Conservation (phyloP, 2,113 vertebrate genomes). For the Heterocephalus glaber region DNA sequence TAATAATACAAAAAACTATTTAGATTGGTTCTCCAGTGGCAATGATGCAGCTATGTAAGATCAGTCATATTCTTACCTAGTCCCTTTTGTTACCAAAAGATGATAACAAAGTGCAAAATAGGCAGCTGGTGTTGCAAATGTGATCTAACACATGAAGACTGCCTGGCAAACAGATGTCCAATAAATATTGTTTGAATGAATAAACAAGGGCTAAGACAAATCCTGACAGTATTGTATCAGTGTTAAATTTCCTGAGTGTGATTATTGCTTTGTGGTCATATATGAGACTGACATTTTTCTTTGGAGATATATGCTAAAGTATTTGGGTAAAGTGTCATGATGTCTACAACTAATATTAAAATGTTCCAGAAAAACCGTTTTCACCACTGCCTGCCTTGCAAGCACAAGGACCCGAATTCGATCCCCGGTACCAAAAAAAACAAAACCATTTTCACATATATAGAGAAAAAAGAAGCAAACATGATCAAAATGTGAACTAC, state of each 20-base stretch:
- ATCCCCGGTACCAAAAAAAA: no score
- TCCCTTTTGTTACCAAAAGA: not conserved
- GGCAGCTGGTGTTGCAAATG: not conserved
- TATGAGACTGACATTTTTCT: not conserved
- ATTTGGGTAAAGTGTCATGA: not conserved
- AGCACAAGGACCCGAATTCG: no score
- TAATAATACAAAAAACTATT: conserved; percentile 6
- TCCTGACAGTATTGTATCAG: not conserved
- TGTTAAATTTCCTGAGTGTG: not conserved
- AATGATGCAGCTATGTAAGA: not conserved
- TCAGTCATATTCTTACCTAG: not conserved
- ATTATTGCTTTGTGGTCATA: not conserved
- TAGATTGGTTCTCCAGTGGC: not conserved
- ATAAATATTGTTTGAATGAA: not conserved
- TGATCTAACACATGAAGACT: not conserved
- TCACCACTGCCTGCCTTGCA: no score
- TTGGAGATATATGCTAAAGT: not conserved
- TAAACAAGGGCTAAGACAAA: not conserved
- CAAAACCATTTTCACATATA: not conserved
- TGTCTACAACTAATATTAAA: conserved; percentile 24
- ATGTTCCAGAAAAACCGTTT: conserved; percentile 5
- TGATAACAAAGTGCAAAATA: not conserved
- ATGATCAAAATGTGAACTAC: not conserved
- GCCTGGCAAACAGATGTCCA: not conserved
- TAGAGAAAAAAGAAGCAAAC: conserved; percentile 5